Conservation (phyloP, 2,888 invertebrate species). For the Tanytarsus gracilentus region DNA sequence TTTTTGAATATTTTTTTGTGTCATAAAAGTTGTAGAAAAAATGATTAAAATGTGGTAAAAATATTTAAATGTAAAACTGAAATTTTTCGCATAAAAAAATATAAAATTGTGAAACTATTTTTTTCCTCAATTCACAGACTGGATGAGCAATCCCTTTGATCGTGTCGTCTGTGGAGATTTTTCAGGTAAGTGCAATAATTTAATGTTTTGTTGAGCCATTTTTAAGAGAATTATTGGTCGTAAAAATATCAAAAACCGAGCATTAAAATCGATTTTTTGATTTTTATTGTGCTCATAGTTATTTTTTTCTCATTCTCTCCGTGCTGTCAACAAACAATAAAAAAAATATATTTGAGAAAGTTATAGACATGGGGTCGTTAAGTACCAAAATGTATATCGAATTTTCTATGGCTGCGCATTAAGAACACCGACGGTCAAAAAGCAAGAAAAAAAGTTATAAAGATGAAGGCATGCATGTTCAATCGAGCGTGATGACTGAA, state of each 20-base stretch:
- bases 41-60: too few relatives aligned
- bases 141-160: constrained; percentile 92
- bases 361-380: not conserved
- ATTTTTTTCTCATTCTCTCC: too few relatives aligned
- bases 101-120: not conserved
- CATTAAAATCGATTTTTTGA: not conserved
- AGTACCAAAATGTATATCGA: not conserved
- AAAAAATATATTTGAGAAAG: not conserved
- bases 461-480: not conserved
- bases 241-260: not conserved
- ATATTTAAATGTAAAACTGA: not conserved
- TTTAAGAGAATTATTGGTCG: not conserved
- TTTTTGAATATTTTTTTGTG: too few relatives aligned
- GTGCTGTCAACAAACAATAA: constrained; percentile 23
- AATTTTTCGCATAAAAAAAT: not conserved
- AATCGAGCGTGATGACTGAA: not conserved
- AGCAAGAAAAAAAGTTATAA: not conserved
- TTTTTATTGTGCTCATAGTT: not conserved
- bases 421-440: not conserved
- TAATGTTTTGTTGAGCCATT: not conserved
- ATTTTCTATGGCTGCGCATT: not conserved
- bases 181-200: constrained; percentile 58
- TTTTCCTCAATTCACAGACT: constrained; percentile 52
- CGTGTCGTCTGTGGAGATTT: constrained; percentile 92
- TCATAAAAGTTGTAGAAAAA: too few relatives aligned